phyloP scores from a whole-genome alignment of 1,140 invertebrate genomes.

The Panagrolaimus sp. region DNA sequence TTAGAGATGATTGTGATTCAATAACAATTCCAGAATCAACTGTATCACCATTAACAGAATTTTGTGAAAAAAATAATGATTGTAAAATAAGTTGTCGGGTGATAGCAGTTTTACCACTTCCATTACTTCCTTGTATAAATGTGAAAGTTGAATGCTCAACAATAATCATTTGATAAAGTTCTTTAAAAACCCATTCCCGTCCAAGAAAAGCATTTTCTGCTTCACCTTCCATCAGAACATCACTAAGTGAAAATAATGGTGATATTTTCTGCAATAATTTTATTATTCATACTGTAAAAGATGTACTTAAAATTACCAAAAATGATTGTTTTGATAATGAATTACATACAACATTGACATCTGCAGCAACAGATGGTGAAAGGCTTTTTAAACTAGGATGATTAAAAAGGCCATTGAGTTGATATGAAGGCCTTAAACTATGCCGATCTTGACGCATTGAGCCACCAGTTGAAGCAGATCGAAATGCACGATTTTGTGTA shows the following conservation, averaged over 20 bases:
- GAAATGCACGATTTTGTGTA: slow-evolving; percentile 25
- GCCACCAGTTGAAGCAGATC: slow-evolving; percentile 23
- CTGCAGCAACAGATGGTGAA: neutral
- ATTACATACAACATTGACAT: neutral
- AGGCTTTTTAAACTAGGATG: slow-evolving; percentile 26
- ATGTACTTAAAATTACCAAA: too few relatives aligned
- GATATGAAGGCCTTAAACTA: slow-evolving; percentile 20
- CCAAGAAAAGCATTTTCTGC: slow-evolving; percentile 28
- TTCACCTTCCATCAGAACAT: slow-evolving; percentile 8
- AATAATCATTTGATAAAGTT: slow-evolving; percentile 32
- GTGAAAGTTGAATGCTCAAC: slow-evolving; percentile 25
- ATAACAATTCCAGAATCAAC: slow-evolving; percentile 44
- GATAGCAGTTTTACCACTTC: slow-evolving; percentile 35
- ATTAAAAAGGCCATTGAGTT: slow-evolving; percentile 33
- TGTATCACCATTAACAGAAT: slow-evolving; percentile 37
- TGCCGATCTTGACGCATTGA: slow-evolving; percentile 20
- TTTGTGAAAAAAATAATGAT: slow-evolving; percentile 30
- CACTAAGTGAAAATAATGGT: slow-evolving; percentile 16
- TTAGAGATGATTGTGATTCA: slow-evolving; percentile 16
- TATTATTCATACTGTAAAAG: too few relatives aligned
- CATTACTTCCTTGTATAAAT: slow-evolving; percentile 27
- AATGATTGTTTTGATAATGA: neutral
- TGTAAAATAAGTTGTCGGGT: slow-evolving; percentile 27
- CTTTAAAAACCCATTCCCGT: slow-evolving; percentile 43
- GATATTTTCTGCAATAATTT: slow-evolving; percentile 14